Conservation (phyloP, 2,797 vertebrate genomes). For the Cheirogaleus major region DNA sequence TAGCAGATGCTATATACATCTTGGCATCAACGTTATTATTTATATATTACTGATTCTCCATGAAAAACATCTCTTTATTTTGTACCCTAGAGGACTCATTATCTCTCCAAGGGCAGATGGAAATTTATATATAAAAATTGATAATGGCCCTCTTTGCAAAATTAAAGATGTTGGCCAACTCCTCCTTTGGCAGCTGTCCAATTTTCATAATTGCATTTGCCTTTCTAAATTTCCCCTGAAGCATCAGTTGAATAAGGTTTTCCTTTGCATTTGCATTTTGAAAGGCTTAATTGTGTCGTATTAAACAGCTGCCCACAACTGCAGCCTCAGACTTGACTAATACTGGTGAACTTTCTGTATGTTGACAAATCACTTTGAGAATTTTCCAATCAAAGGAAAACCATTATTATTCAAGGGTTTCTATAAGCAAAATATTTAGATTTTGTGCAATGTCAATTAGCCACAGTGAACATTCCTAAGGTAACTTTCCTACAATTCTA, state of each 20-base stretch:
- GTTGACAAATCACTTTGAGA: slow-evolving; percentile 25
- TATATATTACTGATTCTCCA: slow-evolving; percentile 46
- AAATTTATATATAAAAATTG: slow-evolving; percentile 64
- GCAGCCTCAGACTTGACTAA: slow-evolving; percentile 9
- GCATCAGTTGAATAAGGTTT: slow-evolving; percentile 63
- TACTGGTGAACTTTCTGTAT: neutral
- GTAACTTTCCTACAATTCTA: slow-evolving; percentile 24
- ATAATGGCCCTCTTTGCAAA: slow-evolving; percentile 55
- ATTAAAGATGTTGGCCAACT: slow-evolving; percentile 58
- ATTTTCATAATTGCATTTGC: slow-evolving; percentile 61
- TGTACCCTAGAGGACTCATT: slow-evolving; percentile 42
- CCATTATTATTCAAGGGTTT: neutral
- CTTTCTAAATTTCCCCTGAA: slow-evolving; percentile 65
- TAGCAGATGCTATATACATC: slow-evolving; percentile 31
- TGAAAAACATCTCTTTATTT: slow-evolving; percentile 47
- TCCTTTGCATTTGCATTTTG: slow-evolving; percentile 69
- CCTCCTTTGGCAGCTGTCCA: slow-evolving; percentile 50
- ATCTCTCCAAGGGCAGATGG: slow-evolving; percentile 60
- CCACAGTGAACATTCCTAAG: neutral
- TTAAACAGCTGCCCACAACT: slow-evolving; percentile 42
- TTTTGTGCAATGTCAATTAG: neutral
- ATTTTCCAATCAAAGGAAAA: slow-evolving; percentile 47
- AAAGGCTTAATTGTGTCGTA: slow-evolving; percentile 46
- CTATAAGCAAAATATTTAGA: slow-evolving; percentile 40
- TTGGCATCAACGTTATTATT: slow-evolving; percentile 60